Percentiles rank a stretch among this genome's conserved stretches.
These are phyloP conservation scores for Chlorocebus sabaeus DNA, from an alignment of 2,113 vertebrate genomes.

Conservation along the genomic window DNA sequence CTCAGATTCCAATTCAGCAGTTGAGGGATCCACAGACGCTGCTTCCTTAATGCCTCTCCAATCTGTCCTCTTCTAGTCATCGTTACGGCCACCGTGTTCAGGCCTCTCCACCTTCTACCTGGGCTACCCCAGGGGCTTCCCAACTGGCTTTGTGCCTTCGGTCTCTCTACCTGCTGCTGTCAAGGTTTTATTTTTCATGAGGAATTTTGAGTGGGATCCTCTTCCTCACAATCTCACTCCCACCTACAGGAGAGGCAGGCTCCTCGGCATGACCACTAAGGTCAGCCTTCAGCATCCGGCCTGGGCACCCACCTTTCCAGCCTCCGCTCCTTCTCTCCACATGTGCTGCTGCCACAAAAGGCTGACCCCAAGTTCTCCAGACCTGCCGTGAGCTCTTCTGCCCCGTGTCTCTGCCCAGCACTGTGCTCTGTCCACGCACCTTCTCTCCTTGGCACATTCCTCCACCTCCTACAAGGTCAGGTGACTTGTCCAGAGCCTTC, in stretches of 20 bases:
- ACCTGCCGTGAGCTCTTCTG: not conserved
- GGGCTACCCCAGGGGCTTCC: not conserved
- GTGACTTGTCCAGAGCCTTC: not conserved
- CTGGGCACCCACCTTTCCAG: not conserved
- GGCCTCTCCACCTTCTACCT: not conserved
- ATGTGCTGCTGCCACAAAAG: not conserved
- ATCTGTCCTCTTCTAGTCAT: not conserved
- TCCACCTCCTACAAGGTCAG: not conserved
- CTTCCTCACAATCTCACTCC: not conserved
- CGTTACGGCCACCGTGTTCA: accelerated
- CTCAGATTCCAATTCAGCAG: not conserved
- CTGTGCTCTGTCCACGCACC: accelerated
- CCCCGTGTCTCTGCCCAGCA: not conserved
- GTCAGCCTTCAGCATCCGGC: not conserved
- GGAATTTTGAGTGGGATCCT: not conserved
- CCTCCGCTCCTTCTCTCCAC: not conserved
- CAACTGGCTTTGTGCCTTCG: not conserved
- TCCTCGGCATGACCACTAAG: not conserved
- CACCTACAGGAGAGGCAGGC: not conserved
- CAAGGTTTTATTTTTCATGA: not conserved
- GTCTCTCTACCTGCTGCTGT: not conserved
- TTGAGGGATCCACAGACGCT: accelerated
- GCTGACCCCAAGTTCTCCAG: not conserved
- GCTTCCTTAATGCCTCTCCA: not conserved
- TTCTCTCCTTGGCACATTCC: not conserved